Base-by-base conservation (phyloP, 2,888 invertebrate species). In the Neoitamus cyanurus region DNA sequence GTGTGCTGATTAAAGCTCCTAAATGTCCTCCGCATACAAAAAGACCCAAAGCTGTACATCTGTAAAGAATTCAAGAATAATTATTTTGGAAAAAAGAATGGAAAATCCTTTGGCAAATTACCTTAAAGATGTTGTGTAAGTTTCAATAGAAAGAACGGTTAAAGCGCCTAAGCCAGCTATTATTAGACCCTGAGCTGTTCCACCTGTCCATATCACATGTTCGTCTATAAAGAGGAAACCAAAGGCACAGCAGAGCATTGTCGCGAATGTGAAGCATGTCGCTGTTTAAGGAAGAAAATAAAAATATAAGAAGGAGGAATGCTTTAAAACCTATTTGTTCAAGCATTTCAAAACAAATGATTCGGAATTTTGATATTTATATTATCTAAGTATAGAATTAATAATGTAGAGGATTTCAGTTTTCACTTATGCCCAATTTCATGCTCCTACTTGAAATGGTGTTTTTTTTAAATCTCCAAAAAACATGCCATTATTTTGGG, bases 131-230 rank as follows among this genome's bases (percentile, higher is more conserved):
- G 87, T 88, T 68, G 84, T 83, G 78, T 88, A 88, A 13, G 86
- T 87, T 84, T 88, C 88, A 20, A 86, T 85, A 4, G 86, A 58
- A 25, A 87, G 85, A 9, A 88, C 69, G 4, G 87, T 88, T 5
- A 88, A 11, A 5, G 87, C 86, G 7, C 86, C 80, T 4, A 88
- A 75, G 1, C 86, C 88, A 6, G 87, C 85, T 20, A 88, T 69
- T 15, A 88, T 85, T 3, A 87, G 75, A 13, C 86, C 87, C 84
- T 88, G 87, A n/a, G 87, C 84, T 34, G 85, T 86, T 5, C 88
- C 88, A 30, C 88, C 87, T 20, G 86, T 86, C 88, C 87, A 88
- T 70, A 87, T 87, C 1, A 87, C 73, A 28, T 86, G 85, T 15
- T 86, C 85, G 20, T 86, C 87, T 13, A 86, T 48, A 36, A 85